Percentiles rank a stretch among this genome's conserved stretches.
Evolutionary conservation across 2,888 invertebrate genomes (phyloP).

Genomic region (Lepas anatifera): DNA sequence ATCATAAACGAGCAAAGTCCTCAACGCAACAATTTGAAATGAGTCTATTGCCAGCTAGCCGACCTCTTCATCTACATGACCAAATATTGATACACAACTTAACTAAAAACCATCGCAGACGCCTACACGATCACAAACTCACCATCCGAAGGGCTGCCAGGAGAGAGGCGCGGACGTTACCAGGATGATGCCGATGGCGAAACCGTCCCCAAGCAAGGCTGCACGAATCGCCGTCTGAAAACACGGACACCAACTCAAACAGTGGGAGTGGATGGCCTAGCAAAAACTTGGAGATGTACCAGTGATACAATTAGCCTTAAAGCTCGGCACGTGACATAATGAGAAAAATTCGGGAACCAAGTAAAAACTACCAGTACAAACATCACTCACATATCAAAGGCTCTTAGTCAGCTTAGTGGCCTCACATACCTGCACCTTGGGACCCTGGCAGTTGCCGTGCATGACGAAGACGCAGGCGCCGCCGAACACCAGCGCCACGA

Average conservation of each 20-base stretch:
- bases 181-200: slow-evolving; percentile 22
- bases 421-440: neutral
- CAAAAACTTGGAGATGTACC: no score
- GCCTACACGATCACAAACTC: neutral
- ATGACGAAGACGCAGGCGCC: neutral
- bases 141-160: slow-evolving; percentile 20
- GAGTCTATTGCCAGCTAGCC: no score
- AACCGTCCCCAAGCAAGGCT: slow-evolving; percentile 20
- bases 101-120: slow-evolving; percentile 20
- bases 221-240: slow-evolving; percentile 23
- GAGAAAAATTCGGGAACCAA: no score
- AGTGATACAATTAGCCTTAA: no score
- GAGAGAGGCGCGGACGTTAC: slow-evolving; percentile 15
- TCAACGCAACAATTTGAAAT: no score
- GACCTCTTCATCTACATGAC: no score
- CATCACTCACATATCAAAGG: neutral
- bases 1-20: no score
- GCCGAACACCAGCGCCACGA: neutral
- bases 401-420: neutral
- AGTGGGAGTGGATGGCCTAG: no score
- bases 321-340: no score
- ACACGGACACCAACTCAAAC: no score
- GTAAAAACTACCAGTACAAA: no score
- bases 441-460: neutral
- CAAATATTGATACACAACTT: slow-evolving; percentile 20